Conservation (phyloP, 2,113 vertebrate species). For the Mobula hypostoma region DNA sequence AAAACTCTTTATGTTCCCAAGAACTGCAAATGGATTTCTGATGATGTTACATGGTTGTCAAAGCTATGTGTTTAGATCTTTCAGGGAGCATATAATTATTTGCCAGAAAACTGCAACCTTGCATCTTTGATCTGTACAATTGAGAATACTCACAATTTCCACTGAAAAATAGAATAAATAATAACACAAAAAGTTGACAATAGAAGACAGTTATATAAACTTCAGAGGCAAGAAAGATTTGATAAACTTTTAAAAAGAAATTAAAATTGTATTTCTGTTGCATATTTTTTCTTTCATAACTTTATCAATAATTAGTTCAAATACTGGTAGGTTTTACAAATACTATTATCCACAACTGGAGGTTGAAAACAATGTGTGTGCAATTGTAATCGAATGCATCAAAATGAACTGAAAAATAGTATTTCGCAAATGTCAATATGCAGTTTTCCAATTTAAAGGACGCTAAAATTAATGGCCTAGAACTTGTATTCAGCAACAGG, state of each 20-base stretch:
- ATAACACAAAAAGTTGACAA: not conserved
- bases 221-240: not conserved
- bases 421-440: not conserved
- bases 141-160: not conserved
- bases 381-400: not conserved
- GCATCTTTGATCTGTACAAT: not conserved
- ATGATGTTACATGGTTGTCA: not conserved
- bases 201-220: not conserved
- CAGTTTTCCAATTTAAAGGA: not conserved
- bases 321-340: not conserved
- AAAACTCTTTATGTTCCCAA: not conserved
- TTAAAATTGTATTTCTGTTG: not conserved
- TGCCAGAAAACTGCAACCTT: not conserved
- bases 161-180: not conserved
- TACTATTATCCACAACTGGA: not conserved
- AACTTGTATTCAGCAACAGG: too few species aligned
- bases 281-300: not conserved
- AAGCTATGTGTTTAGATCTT: not conserved
- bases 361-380: not conserved
- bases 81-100: not conserved
- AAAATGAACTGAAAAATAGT: not conserved
- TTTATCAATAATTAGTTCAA: not conserved
- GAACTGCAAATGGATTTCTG: not conserved
- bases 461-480: not conserved
- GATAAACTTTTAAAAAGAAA: not conserved